A percentile compares a stretch with the other conserved stretches of the same genome.
phyloP scores from a whole-genome alignment of 1,140 invertebrate genomes.

The Musca domestica region DNA sequence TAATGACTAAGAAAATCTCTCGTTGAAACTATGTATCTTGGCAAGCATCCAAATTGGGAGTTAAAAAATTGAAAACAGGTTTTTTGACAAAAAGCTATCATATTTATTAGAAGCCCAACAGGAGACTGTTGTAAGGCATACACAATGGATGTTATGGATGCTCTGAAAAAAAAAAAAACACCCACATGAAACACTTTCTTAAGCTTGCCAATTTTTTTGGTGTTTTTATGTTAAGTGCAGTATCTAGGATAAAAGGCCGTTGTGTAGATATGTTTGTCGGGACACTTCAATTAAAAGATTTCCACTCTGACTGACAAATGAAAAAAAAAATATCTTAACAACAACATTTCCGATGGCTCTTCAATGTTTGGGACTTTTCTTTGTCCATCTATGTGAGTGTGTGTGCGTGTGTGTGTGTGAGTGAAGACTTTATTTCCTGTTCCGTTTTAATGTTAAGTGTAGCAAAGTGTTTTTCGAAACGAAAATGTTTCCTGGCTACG shows the following conservation, averaged over 20 bases:
- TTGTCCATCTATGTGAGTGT: no score
- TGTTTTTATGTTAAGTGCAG: not conserved
- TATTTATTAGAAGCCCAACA: not conserved
- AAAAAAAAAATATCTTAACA: not conserved
- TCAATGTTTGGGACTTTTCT: not conserved
- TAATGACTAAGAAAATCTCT: no score
- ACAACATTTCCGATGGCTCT: conserved; percentile 8
- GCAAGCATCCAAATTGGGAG: no score
- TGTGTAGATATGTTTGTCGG: not conserved
- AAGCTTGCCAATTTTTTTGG: not conserved
- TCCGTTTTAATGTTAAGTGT: no score
- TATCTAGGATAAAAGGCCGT: not conserved
- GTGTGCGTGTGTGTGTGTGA: no score
- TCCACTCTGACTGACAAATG: not conserved
- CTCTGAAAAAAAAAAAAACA: not conserved
- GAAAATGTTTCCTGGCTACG: no score
- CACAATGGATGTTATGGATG: not conserved
- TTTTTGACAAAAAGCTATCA: no score
- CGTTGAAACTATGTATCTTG: no score
- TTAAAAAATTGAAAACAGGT: no score
- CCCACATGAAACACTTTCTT: not conserved
- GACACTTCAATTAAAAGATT: conserved; percentile 24
- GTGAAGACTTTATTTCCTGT: no score
- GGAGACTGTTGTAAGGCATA: not conserved
- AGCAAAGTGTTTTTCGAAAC: no score